These are phyloP conservation scores for Pteruthius melanotis DNA, from an alignment of 2,113 vertebrate species.

Conservation along the genomic window DNA sequence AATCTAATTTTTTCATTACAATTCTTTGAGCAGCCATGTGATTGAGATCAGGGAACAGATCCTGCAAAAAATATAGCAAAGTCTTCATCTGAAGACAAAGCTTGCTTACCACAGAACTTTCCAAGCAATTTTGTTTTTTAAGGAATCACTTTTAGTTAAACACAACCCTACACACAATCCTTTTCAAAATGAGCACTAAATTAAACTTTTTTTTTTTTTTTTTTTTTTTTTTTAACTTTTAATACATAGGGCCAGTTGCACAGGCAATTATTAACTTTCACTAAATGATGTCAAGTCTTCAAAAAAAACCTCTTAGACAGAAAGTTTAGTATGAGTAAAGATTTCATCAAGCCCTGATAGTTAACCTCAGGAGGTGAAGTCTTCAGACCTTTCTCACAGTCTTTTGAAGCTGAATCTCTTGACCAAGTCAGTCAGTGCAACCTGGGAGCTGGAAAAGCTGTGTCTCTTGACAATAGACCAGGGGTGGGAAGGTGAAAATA, in stretches of 20 bases:
- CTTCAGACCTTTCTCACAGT: not conserved
- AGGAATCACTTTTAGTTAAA: not conserved
- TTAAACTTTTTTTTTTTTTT: not conserved
- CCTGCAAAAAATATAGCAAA: not conserved
- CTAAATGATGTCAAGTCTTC: not conserved
- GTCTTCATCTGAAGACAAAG: not conserved
- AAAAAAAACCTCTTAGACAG: not conserved
- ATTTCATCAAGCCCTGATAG: not conserved
- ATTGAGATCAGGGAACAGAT: not conserved
- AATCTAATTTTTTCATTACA: not conserved
- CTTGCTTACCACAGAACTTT: not conserved
- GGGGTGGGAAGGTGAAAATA: not conserved
- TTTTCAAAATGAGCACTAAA: not conserved
- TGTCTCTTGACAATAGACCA: not conserved
- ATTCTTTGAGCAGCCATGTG: not conserved
- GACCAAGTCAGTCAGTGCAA: not conserved
- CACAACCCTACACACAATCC: fast-evolving
- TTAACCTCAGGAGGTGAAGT: not conserved
- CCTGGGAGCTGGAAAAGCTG: not conserved
- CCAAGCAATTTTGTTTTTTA: not conserved
- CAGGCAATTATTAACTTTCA: not conserved
- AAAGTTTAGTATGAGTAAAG: not conserved
- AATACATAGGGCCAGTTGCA: not conserved
- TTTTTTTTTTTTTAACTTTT: not conserved
- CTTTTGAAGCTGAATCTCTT: not conserved